These are phyloP conservation scores for Stenodera caucasica DNA, from an alignment of 2,888 invertebrate species.

Conservation along the genomic window DNA sequence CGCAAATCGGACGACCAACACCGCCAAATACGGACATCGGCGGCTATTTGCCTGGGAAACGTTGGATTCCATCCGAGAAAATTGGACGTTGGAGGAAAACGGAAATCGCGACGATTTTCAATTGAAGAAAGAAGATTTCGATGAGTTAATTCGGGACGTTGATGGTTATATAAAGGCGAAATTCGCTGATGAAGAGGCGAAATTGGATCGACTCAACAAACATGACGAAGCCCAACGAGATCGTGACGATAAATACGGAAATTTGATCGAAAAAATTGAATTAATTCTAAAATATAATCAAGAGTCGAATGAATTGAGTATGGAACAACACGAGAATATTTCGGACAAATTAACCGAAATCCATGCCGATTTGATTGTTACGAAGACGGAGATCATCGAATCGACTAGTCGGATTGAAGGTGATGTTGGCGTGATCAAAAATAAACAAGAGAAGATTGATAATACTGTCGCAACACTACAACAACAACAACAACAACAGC, in stretches of 20 bases:
- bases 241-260: conserved; percentile 10
- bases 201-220: conserved; percentile 13
- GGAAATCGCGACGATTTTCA: background rate
- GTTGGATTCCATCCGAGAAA: conserved; percentile 17
- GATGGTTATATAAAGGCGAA: conserved; percentile 11
- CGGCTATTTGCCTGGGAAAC: conserved; percentile 28
- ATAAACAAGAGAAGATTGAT: conserved; percentile 19
- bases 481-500: background rate
- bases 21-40: conserved; percentile 27
- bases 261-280: conserved; percentile 1
- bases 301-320: conserved; percentile 14
- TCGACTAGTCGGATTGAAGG: conserved; percentile 10
- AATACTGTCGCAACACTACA: background rate
- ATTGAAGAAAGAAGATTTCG: conserved; percentile 2
- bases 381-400: conserved; percentile 17
- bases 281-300: background rate
- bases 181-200: conserved; percentile 6
- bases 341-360: conserved; percentile 19
- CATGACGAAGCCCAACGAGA: conserved; percentile 8
- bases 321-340: conserved; percentile 11
- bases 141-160: background rate
- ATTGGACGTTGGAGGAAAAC: conserved; percentile 15
- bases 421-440: conserved; percentile 15
- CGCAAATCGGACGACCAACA: conserved; percentile 19
- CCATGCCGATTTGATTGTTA: conserved; percentile 18